Percentiles rank a stretch among this genome's conserved stretches.
phyloP scores from a whole-genome alignment of 1,140 invertebrate species.

The Leptinotarsa undecemlineata region DNA sequence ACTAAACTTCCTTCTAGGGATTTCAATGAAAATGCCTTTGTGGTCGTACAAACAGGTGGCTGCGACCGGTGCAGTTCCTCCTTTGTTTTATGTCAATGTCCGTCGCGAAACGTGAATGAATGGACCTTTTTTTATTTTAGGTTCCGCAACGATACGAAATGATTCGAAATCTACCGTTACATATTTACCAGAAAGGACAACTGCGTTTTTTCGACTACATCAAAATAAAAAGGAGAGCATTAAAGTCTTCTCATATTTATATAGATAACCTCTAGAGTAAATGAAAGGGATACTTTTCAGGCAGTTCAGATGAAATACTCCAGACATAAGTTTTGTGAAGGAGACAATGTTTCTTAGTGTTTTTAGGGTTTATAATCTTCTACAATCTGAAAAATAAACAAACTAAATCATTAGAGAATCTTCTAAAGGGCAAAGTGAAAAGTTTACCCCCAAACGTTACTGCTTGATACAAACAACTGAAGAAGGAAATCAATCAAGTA shows the following conservation, averaged over 20 bases:
- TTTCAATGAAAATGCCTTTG: too few relatives aligned
- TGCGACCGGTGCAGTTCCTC: slow-evolving; percentile 13
- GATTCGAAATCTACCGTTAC: not conserved
- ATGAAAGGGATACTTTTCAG: not conserved
- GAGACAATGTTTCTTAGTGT: too few relatives aligned
- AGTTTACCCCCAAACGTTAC: too few relatives aligned
- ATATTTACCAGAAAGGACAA: not conserved
- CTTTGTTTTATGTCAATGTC: slow-evolving; percentile 25
- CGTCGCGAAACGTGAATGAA: not conserved
- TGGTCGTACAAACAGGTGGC: slow-evolving; percentile 12
- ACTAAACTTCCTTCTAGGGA: slow-evolving; percentile 22
- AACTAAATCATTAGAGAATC: too few relatives aligned
- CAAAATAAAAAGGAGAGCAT: not conserved
- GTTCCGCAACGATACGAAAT: not conserved
- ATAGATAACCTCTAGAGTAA: not conserved
- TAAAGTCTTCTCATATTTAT: not conserved
- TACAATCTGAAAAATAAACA: too few relatives aligned
- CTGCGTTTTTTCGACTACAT: not conserved
- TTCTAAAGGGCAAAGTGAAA: too few relatives aligned
- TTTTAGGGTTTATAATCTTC: too few relatives aligned
- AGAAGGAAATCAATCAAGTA: too few relatives aligned
- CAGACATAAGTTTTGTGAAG: too few relatives aligned
- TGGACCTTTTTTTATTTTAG: not conserved
- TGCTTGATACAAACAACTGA: too few relatives aligned
- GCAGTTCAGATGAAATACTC: too few relatives aligned